phyloP scores from a whole-genome alignment of 2,113 vertebrate genomes.

The Aegotheles bennettii region DNA sequence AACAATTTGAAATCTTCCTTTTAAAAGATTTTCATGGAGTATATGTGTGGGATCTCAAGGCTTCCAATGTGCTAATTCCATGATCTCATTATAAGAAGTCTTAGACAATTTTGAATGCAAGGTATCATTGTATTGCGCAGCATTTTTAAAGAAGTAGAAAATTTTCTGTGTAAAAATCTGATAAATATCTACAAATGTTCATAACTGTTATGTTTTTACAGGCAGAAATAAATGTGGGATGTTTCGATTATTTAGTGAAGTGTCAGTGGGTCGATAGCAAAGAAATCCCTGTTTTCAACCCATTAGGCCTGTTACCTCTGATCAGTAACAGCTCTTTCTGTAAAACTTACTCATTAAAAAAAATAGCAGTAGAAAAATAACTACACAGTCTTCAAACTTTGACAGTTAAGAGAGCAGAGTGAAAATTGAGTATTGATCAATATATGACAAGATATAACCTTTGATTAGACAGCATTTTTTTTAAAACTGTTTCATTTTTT shows the following conservation, averaged over 20 bases:
- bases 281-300: neutral
- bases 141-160: neutral
- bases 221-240: neutral
- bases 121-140: neutral
- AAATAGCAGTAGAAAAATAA: neutral
- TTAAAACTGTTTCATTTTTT: neutral
- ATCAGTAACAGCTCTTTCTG: neutral
- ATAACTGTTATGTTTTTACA: neutral
- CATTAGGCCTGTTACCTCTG: neutral
- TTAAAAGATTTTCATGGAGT: neutral
- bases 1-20: neutral
- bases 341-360: neutral
- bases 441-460: neutral
- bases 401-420: neutral
- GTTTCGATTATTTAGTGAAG: neutral
- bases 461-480: neutral
- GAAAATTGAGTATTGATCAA: neutral
- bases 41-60: neutral
- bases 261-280: neutral
- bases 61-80: neutral
- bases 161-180: neutral
- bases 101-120: neutral
- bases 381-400: neutral
- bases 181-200: neutral
- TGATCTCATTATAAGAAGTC: neutral